A percentile compares a stretch with the other conserved stretches of the same genome.
These are phyloP conservation scores for Nesometra sesokonis DNA, from an alignment of 35 echinoderm and acorn worm genomes.

Conservation along the genomic window DNA sequence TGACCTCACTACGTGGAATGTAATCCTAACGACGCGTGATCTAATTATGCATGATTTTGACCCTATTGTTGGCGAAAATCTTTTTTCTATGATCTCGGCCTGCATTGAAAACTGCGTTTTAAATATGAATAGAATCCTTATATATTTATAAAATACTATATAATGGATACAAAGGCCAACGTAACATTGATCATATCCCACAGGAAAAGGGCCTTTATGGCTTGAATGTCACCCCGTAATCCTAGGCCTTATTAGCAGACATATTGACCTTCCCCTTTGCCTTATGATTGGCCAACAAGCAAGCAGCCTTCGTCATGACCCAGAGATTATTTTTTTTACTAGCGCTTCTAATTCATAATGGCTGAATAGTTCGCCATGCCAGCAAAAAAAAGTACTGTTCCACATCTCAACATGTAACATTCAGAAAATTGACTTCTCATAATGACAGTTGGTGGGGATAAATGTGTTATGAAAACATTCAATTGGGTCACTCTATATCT, in stretches of 20 bases:
- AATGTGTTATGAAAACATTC: not conserved
- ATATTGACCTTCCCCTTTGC: not conserved
- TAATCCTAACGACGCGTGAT: not conserved
- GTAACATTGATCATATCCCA: not conserved
- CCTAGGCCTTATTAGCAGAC: not conserved
- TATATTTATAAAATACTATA: not conserved
- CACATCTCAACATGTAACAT: not conserved
- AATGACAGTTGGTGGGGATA: not conserved
- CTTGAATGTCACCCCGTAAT: no score
- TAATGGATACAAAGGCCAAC: not conserved
- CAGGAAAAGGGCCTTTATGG: no score
- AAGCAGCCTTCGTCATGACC: not conserved
- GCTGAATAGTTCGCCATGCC: not conserved
- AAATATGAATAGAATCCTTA: not conserved
- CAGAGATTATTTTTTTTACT: not conserved
- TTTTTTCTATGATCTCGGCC: not conserved
- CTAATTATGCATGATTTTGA: not conserved
- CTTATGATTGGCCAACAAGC: not conserved
- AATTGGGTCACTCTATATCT: not conserved
- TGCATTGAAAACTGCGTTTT: not conserved
- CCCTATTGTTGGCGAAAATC: not conserved
- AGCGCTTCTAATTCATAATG: not conserved
- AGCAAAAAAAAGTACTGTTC: not conserved
- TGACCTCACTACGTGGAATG: not conserved
- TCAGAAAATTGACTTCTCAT: not conserved